Conservation (phyloP, 2,113 vertebrate species). For the Campylomormyrus tamandua region DNA sequence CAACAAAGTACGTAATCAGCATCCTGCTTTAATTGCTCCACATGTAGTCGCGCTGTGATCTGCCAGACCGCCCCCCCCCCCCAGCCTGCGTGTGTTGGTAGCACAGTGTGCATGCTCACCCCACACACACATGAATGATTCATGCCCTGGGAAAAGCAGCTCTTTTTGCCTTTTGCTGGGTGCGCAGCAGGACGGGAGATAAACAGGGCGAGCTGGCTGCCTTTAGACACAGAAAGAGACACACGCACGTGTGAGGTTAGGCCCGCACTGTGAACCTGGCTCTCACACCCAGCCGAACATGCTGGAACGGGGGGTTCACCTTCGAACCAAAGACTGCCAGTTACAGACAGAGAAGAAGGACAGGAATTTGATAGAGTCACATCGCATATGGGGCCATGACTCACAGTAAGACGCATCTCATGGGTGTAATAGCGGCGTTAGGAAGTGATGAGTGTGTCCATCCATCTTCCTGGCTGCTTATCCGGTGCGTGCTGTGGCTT, state of each 20-base stretch:
- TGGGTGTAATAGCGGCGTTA: not conserved
- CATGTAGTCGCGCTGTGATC: too few species aligned
- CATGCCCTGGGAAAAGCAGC: not conserved
- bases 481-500: not conserved
- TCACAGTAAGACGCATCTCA: not conserved
- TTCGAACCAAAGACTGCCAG: not conserved
- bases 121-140: not conserved
- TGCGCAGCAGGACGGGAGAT: not conserved
- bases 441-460: not conserved
- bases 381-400: not conserved
- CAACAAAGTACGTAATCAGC: constrained; percentile 26
- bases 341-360: not conserved
- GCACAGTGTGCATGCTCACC: not conserved
- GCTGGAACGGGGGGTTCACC: not conserved
- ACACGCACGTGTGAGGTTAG: not conserved
- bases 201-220: not conserved
- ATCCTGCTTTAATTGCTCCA: constrained; percentile 40
- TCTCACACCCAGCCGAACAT: not conserved
- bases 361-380: not conserved
- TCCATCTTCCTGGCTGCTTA: not conserved
- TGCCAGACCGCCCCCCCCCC: too few species aligned
- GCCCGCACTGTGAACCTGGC: not conserved
- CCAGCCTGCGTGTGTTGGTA: not conserved
- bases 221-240: not conserved
- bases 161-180: not conserved